Percentiles rank a stretch among this genome's conserved stretches.
These are phyloP conservation scores for Microctenopoma lineatum DNA, from an alignment of 2,797 vertebrate species.

Conservation along the genomic window DNA sequence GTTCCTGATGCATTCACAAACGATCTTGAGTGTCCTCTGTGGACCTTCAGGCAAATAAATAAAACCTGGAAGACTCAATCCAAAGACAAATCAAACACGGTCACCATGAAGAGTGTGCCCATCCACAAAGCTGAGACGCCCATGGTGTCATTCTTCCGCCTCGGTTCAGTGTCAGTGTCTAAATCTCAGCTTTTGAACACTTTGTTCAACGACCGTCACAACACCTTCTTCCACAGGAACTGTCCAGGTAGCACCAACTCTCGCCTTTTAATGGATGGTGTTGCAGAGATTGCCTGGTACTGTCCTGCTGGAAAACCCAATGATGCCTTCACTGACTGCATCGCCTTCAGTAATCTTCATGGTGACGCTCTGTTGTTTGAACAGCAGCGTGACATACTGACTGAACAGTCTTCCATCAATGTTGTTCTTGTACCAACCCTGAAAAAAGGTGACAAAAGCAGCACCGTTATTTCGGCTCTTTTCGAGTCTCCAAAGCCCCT, in stretches of 20 bases:
- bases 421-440: slow-evolving; percentile 42
- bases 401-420: slow-evolving; percentile 68
- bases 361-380: slow-evolving; percentile 68
- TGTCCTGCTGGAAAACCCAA: slow-evolving; percentile 64
- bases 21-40: slow-evolving; percentile 75
- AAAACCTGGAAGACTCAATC: slow-evolving; percentile 71
- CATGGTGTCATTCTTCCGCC: slow-evolving; percentile 80
- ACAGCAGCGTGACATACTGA: slow-evolving; percentile 73
- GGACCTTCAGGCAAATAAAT: slow-evolving; percentile 69
- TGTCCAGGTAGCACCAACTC: slow-evolving; percentile 67
- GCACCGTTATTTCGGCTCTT: slow-evolving; percentile 38
- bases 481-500: slow-evolving; percentile 60
- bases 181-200: slow-evolving; percentile 76
- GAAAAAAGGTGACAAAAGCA: slow-evolving; percentile 23
- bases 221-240: slow-evolving; percentile 75
- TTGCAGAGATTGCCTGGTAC: slow-evolving; percentile 87
- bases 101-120: slow-evolving; percentile 51
- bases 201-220: slow-evolving; percentile 70
- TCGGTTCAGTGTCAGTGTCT: slow-evolving; percentile 76
- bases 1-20: slow-evolving; percentile 73
- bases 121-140: slow-evolving; percentile 68
- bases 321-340: slow-evolving; percentile 72
- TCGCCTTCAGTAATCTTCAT: slow-evolving; percentile 72
- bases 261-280: slow-evolving; percentile 75
- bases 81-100: slow-evolving; percentile 3